phyloP scores from a whole-genome alignment of 2,113 vertebrate species.

The Ceyx margarethae region DNA sequence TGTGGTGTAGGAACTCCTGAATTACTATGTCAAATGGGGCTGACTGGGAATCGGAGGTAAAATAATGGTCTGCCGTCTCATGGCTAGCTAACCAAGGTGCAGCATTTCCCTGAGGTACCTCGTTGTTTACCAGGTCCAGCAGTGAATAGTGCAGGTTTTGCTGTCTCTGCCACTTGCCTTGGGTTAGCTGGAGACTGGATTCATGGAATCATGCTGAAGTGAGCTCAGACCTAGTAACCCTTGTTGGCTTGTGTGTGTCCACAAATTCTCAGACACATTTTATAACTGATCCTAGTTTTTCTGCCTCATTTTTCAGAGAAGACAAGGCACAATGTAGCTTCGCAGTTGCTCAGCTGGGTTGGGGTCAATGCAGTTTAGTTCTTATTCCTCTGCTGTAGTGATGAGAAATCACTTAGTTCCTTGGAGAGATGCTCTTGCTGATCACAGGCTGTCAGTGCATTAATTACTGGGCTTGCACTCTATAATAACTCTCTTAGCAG shows the following conservation, averaged over 20 bases:
- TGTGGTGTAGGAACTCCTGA: neutral
- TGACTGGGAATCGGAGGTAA: neutral
- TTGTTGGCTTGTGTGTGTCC: neutral
- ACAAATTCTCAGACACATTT: neutral
- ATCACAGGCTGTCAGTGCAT: neutral
- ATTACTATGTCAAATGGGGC: neutral
- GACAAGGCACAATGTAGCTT: accelerated
- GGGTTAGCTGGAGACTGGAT: neutral
- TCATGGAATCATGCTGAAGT: neutral
- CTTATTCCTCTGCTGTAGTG: neutral
- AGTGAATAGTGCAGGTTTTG: neutral
- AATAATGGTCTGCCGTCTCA: neutral
- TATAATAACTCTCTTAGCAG: neutral
- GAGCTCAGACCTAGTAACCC: neutral
- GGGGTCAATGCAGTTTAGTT: neutral
- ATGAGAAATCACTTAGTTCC: neutral
- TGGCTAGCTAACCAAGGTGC: neutral
- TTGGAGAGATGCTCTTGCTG: neutral
- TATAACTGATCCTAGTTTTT: neutral
- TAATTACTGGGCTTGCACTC: neutral
- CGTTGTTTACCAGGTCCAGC: neutral
- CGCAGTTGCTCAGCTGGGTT: neutral
- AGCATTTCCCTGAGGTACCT: neutral
- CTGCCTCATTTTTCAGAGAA: neutral
- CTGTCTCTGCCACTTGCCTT: neutral